phyloP scores from a whole-genome alignment of 2,113 vertebrate species.

The Cyanoliseus patagonus region DNA sequence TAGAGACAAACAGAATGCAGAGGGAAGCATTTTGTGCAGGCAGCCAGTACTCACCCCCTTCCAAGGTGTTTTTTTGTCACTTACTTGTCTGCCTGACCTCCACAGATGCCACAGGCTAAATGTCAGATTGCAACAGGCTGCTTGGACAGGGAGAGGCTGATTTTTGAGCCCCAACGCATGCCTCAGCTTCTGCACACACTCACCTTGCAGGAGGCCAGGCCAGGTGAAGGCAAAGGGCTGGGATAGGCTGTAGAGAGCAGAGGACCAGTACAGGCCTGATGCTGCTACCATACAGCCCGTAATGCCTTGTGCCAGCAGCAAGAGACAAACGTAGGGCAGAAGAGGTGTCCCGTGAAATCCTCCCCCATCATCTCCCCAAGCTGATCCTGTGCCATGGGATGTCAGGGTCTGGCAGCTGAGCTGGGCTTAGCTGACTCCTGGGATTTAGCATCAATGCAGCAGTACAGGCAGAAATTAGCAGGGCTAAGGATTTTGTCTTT shows the following conservation, averaged over 20 bases:
- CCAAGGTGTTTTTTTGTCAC: background rate
- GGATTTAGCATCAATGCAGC: background rate
- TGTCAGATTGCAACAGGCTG: background rate
- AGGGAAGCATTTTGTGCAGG: rapidly evolving
- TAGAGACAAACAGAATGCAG: rapidly evolving
- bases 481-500: background rate
- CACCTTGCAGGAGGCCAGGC: background rate
- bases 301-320: background rate
- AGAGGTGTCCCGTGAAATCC: background rate
- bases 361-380: rapidly evolving
- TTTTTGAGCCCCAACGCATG: background rate
- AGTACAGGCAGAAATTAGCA: conserved; percentile 14
- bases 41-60: rapidly evolving
- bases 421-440: background rate
- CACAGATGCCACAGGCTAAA: background rate
- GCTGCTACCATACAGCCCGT: background rate
- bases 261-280: background rate
- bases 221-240: rapidly evolving
- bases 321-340: conserved; percentile 17
- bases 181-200: background rate
- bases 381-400: background rate
- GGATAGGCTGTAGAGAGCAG: rapidly evolving
- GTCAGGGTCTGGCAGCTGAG: background rate
- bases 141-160: background rate
- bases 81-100: background rate